Percentiles rank a stretch among this genome's conserved stretches.
Evolutionary conservation across 1,140 invertebrate genomes (phyloP).

Genomic region (Schlechtendalia chinensis): DNA sequence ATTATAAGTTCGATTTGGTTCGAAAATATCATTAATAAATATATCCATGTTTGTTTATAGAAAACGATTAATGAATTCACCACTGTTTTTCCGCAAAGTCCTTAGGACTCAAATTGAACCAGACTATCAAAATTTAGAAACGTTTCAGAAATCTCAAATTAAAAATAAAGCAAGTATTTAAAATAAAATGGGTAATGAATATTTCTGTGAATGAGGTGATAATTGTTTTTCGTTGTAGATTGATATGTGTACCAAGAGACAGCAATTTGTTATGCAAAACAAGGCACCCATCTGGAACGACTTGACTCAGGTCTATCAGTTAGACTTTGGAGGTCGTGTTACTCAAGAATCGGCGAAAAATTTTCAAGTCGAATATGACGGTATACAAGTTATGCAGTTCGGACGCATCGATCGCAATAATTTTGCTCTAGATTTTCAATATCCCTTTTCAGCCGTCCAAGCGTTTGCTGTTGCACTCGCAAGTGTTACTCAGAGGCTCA

Average conservation of each 20-base stretch:
- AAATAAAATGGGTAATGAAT: neutral
- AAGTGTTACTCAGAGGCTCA: conserved; percentile 96
- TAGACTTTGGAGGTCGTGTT: conserved; percentile 98
- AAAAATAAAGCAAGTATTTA: conserved; percentile 83
- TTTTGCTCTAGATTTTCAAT: conserved; percentile 98
- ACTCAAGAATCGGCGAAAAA: conserved; percentile 99
- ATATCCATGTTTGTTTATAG: conserved; percentile 50
- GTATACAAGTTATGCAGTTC: conserved; percentile 99
- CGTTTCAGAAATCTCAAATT: conserved; percentile 90
- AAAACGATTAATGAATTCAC: conserved; percentile 73
- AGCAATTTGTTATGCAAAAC: conserved; percentile 94
- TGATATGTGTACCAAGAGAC: conserved; percentile 52
- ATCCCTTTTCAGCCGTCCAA: conserved; percentile 96
- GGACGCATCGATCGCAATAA: conserved; percentile 97
- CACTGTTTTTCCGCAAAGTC: conserved; percentile 68
- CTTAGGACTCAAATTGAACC: conserved; percentile 69
- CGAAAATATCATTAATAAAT: too few relatives aligned
- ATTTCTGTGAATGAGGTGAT: too few relatives aligned
- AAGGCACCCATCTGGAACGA: conserved; percentile 99
- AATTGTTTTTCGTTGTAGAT: conserved; percentile 51
- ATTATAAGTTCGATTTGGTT: too few relatives aligned
- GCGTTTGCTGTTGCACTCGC: conserved; percentile 97
- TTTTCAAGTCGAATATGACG: conserved; percentile 97
- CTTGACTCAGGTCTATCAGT: conserved; percentile 96
- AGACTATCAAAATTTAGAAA: conserved; percentile 87